Base-by-base conservation (phyloP, 2,113 vertebrate genomes). In the Gadus chalcogrammus region DNA sequence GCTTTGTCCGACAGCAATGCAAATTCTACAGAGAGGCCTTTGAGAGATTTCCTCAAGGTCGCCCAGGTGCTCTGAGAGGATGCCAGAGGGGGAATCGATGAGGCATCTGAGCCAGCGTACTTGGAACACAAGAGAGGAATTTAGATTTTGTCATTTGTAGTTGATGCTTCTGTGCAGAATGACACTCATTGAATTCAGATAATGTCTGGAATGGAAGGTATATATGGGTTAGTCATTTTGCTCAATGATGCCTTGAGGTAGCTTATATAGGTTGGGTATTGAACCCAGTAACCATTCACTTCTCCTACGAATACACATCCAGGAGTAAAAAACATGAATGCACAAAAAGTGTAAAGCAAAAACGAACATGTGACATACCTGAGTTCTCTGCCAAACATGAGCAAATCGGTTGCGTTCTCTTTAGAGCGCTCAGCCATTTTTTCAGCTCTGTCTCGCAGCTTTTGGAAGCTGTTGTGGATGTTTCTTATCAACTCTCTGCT, bases 401-500 rank as follows among this genome's bases (percentile, higher is more conserved):
- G 93, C 0, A 99, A 95, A 80, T 99, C 97, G 0, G 95, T 92
- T 1, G 95, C 94, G 0, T 95, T 98, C 63, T 97, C 96, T 1
- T 94, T 93, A 2, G 97, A 96, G 74, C 96, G 92, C 22, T 94
- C 88, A 0, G 94, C 96, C 61, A 99, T 97, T 42, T 92, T 92
- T 86, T 98, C 97, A 0, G 95, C 94, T 20, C 94, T 87, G 82
- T 98, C 97, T 0, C 96, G 93, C 6, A 99, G 93, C 84, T 94
- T 97, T 53, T 94, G 91, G 75, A 99, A 97, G 87, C 95, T 98
- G 80, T 93, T 96, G 88, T 95, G 94, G 87, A 98, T 91, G 70
- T 95, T 98, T 27, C 93, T 92, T 71, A 99, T 96, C 81, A 98
- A 88, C 82, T 99, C 96, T 70, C 95, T 90, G 91, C 96, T 97